Evolutionary conservation across 2,888 invertebrate genomes (phyloP).

Genomic region (Hirtodrosophila duncani): DNA sequence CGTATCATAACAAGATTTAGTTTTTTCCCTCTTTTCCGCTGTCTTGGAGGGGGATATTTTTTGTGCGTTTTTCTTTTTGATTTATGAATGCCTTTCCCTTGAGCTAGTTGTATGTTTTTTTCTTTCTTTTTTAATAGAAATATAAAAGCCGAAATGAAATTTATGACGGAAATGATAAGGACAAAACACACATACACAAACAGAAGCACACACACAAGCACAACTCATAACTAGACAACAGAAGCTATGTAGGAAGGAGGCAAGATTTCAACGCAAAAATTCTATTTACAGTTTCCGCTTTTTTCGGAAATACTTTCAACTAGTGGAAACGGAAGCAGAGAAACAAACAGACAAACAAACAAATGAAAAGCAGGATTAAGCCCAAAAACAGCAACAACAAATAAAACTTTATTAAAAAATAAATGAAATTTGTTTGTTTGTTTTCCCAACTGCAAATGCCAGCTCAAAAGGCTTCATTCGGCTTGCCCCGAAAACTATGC

Average conservation of each 20-base stretch:
- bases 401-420: slow-evolving; percentile 72
- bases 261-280: slow-evolving; percentile 41
- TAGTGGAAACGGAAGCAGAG: slow-evolving; percentile 66
- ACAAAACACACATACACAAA: slow-evolving; percentile 23
- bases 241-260: too few relatives aligned
- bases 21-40: slow-evolving; percentile 22
- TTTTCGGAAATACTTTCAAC: slow-evolving; percentile 53
- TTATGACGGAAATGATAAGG: slow-evolving; percentile 78
- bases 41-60: too few relatives aligned
- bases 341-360: slow-evolving; percentile 25
- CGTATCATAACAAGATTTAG: slow-evolving; percentile 58
- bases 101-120: neutral
- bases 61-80: slow-evolving; percentile 36
- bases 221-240: slow-evolving; percentile 47
- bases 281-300: slow-evolving; percentile 67
- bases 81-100: too few relatives aligned
- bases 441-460: neutral
- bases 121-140: slow-evolving; percentile 75
- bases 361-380: slow-evolving; percentile 49
- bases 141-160: slow-evolving; percentile 75
- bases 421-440: slow-evolving; percentile 61
- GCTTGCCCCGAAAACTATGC: slow-evolving; percentile 48
- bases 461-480: slow-evolving; percentile 41
- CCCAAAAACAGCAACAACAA: slow-evolving; percentile 60
- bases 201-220: slow-evolving; percentile 29